Evolutionary conservation across 2,888 invertebrate genomes (phyloP).

Genomic region (Cheilosia vulpina): DNA sequence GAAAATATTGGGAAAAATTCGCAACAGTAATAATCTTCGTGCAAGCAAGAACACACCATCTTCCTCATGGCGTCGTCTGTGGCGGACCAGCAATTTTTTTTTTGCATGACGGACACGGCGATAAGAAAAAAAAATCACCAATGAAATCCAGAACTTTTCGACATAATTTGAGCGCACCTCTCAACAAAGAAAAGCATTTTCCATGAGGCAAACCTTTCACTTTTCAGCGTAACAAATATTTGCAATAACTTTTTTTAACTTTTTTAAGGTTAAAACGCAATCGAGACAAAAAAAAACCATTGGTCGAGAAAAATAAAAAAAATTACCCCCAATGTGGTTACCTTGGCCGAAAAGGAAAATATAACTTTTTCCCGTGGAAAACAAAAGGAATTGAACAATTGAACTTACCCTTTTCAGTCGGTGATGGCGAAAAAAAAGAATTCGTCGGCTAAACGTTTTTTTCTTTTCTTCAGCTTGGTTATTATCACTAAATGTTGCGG

Average conservation of each 20-base stretch:
- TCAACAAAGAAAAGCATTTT: constrained; percentile 43
- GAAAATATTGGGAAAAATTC: not conserved
- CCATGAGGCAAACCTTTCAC: constrained; percentile 56
- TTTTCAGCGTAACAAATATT: constrained; percentile 38
- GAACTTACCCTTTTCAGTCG: constrained; percentile 72
- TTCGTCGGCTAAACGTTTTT: constrained; percentile 70
- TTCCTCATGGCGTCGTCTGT: constrained; percentile 51
- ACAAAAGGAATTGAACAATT: constrained; percentile 22
- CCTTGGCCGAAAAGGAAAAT: constrained; percentile 42
- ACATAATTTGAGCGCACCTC: constrained; percentile 4
- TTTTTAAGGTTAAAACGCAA: constrained; percentile 58
- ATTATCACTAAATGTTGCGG: constrained; percentile 77
- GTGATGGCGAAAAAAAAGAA: constrained; percentile 70
- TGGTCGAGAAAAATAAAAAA: constrained; percentile 18
- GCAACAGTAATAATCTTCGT: constrained; percentile 24
- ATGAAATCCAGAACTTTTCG: constrained; percentile 46
- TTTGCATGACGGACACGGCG: constrained; percentile 16
- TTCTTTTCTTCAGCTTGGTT: constrained; percentile 68
- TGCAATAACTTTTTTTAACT: constrained; percentile 9
- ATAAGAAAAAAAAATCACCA: constrained; percentile 17
- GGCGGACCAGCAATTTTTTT: constrained; percentile 28
- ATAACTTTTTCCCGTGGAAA: constrained; percentile 25
- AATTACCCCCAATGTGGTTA: constrained; percentile 41
- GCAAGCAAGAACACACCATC: constrained; percentile 44
- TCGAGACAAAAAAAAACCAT: constrained; percentile 16